These are phyloP conservation scores for Cossypha caffra DNA, from an alignment of 2,797 vertebrate species.

Conservation along the genomic window DNA sequence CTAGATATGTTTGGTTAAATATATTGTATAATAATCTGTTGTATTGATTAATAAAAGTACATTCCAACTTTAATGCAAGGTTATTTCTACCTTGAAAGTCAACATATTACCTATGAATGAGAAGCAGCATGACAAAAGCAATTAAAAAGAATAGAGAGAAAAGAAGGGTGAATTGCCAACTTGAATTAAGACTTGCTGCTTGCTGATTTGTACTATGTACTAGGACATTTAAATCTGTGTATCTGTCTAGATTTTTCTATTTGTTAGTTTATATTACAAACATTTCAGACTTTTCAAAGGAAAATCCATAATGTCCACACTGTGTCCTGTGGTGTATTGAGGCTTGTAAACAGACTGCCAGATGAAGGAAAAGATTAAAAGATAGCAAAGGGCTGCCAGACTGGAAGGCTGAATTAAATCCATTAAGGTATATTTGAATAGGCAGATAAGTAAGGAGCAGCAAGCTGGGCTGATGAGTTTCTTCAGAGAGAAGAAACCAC, in stretches of 20 bases:
- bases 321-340: background rate
- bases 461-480: constrained; percentile 24
- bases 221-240: background rate
- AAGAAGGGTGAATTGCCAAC: background rate
- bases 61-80: background rate
- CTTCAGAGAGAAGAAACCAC: constrained; percentile 34
- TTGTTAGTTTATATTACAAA: background rate
- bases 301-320: background rate
- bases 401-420: constrained; percentile 49
- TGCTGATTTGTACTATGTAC: background rate
- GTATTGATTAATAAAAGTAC: background rate
- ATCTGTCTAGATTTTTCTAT: background rate
- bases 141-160: background rate
- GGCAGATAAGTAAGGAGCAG: constrained; percentile 36
- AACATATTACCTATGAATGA: background rate
- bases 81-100: background rate
- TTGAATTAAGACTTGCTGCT: background rate
- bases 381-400: constrained; percentile 12
- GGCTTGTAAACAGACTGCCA: constrained; percentile 6
- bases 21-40: background rate
- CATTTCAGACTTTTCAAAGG: background rate
- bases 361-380: constrained; percentile 39
- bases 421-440: constrained; percentile 54
- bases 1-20: background rate
- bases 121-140: background rate